Evolutionary conservation across 2,113 vertebrate genomes (phyloP).

Genomic region (Lasiurus cinereus): DNA sequence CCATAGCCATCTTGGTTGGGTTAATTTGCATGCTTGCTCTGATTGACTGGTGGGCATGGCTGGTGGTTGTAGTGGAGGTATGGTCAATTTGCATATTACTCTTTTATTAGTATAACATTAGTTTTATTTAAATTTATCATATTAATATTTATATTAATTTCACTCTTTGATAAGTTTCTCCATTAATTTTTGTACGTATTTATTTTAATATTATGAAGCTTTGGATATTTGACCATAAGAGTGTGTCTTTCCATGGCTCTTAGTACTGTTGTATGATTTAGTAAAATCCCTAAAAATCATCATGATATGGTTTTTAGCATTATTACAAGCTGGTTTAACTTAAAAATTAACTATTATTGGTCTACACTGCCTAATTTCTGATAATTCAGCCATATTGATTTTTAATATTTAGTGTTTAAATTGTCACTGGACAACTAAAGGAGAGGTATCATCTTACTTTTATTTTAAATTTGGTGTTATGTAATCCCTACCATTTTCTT

Average conservation of each 20-base stretch:
- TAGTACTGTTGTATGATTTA: background rate
- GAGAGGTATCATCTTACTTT: background rate
- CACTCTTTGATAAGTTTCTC: background rate
- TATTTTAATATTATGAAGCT: background rate
- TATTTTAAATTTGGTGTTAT: background rate
- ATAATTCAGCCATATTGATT: background rate
- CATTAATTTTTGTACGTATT: background rate
- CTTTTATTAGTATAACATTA: background rate
- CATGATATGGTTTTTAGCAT: background rate
- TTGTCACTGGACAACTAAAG: background rate
- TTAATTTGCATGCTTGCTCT: too few species aligned
- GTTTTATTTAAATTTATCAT: background rate
- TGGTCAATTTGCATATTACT: too few species aligned
- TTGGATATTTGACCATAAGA: background rate
- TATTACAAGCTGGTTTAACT: background rate
- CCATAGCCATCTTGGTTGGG: too few species aligned
- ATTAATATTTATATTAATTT: background rate
- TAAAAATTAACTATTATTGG: background rate
- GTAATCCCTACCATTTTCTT: background rate
- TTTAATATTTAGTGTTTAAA: conserved; percentile 1
- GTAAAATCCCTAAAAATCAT: background rate
- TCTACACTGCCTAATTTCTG: background rate
- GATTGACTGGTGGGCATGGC: too few species aligned
- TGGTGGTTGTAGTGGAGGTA: too few species aligned
- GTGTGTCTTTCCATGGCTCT: background rate